Base-by-base conservation (phyloP, 2,113 vertebrate species). In the Plecotus auritus region DNA sequence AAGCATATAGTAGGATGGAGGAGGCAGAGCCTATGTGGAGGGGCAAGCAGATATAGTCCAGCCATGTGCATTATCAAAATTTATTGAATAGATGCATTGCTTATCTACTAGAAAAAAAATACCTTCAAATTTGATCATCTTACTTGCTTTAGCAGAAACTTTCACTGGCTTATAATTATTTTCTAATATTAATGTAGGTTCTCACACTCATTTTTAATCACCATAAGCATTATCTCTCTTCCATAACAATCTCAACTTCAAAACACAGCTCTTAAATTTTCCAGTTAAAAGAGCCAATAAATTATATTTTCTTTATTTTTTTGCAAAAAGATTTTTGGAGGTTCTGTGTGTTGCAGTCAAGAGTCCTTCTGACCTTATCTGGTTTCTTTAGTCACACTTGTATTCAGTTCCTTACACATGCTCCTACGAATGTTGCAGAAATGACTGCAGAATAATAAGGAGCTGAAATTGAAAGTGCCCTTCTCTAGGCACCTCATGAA, bases 251-350 rank as follows among this genome's bases (percentile, higher is more conserved):
- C 74, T 56, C 32, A 82, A 11, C 7, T 78, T 12, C 37, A 56
- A 78, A 94, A 67, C 23, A 90, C 26, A 86, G 37, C 59, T 93
- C 61, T 93, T 72, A 59, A 67, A 40, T 95, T 96, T 97, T 85
- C 77, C 42, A 70, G 26, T 80, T 66, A 93, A 93, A 45, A 91
- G 16, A 91, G 23, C 45, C 66, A 88, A 64, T 78, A 90, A 89
- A 66, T 89, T 88, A 81, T 30, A 32, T 93, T 42, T 91, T 61
- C 20, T 40, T 59, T 26, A 61, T 17, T 88, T 37, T 51, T 56
- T 32, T 32, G 32, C 73, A 76, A 30, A 87, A 61, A 78, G 0
- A 20, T 83, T 87, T 20, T 54, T 51, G 56, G 45, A 72, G 45
- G 88, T 93, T 95, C 49, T 95, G 28, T 66, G 42, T 66, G n/a